Conservation (phyloP, 1,140 invertebrate species). For the Sesamia nonagrioides region DNA sequence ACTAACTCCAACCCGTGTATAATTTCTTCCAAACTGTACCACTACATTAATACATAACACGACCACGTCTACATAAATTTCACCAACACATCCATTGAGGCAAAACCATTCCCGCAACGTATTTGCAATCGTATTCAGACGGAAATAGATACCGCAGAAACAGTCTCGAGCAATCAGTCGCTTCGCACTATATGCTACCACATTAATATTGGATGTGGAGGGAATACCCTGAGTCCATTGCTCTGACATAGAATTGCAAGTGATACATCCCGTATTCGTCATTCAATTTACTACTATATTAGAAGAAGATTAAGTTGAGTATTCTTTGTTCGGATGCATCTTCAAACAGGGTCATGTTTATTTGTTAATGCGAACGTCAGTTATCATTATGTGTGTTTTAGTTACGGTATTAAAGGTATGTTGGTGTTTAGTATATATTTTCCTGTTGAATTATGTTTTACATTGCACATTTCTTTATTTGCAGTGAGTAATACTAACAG, state of each 20-base stretch:
- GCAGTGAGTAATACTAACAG: background rate
- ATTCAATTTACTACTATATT: constrained; percentile 34
- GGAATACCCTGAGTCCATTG: constrained; percentile 79
- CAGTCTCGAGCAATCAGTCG: constrained; percentile 27
- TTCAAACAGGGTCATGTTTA: constrained; percentile 31
- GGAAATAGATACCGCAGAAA: constrained; percentile 33
- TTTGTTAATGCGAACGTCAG: constrained; percentile 34
- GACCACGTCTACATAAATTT: constrained; percentile 35
- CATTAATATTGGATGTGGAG: constrained; percentile 71
- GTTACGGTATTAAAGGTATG: constrained; percentile 10
- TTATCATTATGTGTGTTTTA: constrained; percentile 32
- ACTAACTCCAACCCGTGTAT: constrained; percentile 61
- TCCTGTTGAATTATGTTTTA: constrained; percentile 30
- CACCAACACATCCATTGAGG: background rate
- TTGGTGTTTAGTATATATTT: constrained; percentile 1
- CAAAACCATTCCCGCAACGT: constrained; percentile 51
- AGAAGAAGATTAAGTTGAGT: constrained; percentile 34
- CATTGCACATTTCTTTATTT: background rate
- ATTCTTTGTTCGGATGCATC: constrained; percentile 8
- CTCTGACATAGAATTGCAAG: constrained; percentile 70
- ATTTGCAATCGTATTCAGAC: constrained; percentile 17
- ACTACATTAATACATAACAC: constrained; percentile 15
- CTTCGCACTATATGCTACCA: constrained; percentile 43
- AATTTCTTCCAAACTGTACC: constrained; percentile 52
- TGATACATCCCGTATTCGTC: constrained; percentile 51